Evolutionary conservation across 1,140 invertebrate species (phyloP).

Genomic region (Chionoecetes opilio): DNA sequence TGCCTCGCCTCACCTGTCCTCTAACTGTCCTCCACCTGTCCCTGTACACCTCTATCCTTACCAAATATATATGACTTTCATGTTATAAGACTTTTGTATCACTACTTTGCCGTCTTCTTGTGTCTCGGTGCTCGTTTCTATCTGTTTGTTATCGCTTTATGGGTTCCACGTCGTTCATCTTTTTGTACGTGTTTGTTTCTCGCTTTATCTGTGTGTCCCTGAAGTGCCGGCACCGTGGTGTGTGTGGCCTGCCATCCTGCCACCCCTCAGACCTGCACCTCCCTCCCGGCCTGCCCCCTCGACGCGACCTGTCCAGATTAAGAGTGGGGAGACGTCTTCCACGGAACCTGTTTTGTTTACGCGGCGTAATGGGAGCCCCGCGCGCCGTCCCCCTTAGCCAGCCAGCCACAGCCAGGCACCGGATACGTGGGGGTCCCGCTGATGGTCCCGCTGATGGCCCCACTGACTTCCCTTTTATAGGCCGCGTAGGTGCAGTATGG

Average conservation of each 20-base stretch:
- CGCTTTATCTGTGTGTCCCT: background rate
- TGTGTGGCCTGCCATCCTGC: too few relatives aligned
- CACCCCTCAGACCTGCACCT: background rate
- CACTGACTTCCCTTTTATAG: background rate
- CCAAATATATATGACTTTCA: background rate
- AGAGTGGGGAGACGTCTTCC: conserved; percentile 6
- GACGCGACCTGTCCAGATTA: background rate
- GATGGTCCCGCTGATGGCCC: background rate
- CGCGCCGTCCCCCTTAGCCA: background rate
- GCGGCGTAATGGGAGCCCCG: conserved; percentile 17
- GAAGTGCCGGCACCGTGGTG: background rate
- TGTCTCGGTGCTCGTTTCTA: background rate
- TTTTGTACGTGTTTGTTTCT: background rate
- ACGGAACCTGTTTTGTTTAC: conserved; percentile 50
- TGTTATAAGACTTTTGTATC: background rate
- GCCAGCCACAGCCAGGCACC: background rate
- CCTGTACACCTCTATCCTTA: background rate
- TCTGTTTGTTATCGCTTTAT: conserved; percentile 21
- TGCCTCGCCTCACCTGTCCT: background rate
- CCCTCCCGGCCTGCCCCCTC: background rate
- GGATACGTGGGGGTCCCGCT: background rate
- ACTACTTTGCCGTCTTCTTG: too few relatives aligned
- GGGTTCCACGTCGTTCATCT: background rate
- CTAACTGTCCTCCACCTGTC: background rate
- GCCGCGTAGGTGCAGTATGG: background rate